Base-by-base conservation (phyloP, 2,888 invertebrate species). In the Erpobdella octoculata region DNA sequence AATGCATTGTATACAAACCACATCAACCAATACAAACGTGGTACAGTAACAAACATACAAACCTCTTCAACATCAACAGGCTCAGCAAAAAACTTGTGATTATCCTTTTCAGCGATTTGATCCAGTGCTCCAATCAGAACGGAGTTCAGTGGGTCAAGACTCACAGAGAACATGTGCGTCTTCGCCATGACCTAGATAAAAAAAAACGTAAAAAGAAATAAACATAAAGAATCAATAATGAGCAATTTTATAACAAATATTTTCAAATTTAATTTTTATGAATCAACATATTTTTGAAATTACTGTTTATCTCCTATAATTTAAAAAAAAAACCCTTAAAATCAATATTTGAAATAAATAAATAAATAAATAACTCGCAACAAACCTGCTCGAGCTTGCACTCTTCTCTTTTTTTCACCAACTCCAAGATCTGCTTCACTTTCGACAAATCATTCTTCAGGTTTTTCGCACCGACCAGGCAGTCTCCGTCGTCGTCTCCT, bases 391-490 rank as follows among this genome's bases (percentile, higher is more conserved):
- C 92, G 70, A 92, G 88, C 84, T 98, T 98, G 21, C 93, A 86
- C 79, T 93, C 93, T 84, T 98, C 97, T 58, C 97, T 87, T 81
- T 97, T 97, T 70, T 96, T 88, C 2, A 97, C 93, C 76, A 96
- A 83, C 83, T 97, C 97, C 80, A 95, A 93, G 0, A 97, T 87
- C 37, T 97, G 86, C 74, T 91, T 87, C 0, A 93, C 93, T 73
- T 93, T 87, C 82, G 97, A 97, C 76, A 97, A 85, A 82, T 96
- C 94, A 80, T 95, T 94, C 0, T 96, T 87, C 77, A 97, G 86
- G 28, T 46, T 67, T 59, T 59, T 67, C 37, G 66, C 28, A 31
- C 46, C 36, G 15, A 25, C 9, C 6, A 72, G 33, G 21, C 58
- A 36, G 35, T 37, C 41, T n/a, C 46, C 64, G 37, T 38, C 68